These are phyloP conservation scores for Drosophila orena DNA, from an alignment of 1,140 invertebrate species.

Conservation along the genomic window DNA sequence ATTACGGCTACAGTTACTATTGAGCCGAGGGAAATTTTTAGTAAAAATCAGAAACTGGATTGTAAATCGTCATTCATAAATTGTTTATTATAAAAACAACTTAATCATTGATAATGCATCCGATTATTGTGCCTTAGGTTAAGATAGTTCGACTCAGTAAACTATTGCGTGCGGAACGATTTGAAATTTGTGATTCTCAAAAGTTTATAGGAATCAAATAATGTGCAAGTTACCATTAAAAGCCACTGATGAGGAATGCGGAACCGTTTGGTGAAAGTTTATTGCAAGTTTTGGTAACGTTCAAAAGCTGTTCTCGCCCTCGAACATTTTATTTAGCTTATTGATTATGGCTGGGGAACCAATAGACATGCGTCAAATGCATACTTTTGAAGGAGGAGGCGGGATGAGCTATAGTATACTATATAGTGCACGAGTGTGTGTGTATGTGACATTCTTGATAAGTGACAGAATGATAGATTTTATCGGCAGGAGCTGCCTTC, in stretches of 20 bases:
- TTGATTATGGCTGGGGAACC: constrained; percentile 71
- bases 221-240: not conserved
- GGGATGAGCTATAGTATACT: not conserved
- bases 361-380: constrained; percentile 66
- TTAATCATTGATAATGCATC: constrained; percentile 21
- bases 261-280: constrained; percentile 47
- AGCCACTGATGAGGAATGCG: not conserved
- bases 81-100: constrained; percentile 17
- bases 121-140: constrained; percentile 2
- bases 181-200: not conserved
- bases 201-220: not conserved
- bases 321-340: constrained; percentile 49
- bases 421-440: not conserved
- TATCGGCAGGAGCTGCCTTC: too few species aligned
- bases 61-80: constrained; percentile 4
- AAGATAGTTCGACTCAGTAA: constrained; percentile 5
- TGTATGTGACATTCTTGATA: not conserved
- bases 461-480: not conserved
- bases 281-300: constrained; percentile 14
- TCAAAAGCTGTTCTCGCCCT: constrained; percentile 22
- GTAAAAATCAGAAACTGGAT: not conserved
- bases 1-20: not conserved
- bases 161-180: not conserved
- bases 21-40: too few species aligned
- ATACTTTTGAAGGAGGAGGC: constrained; percentile 5